phyloP scores from a whole-genome alignment of 2,888 invertebrate species.

The Aporophyla lueneburgensis region DNA sequence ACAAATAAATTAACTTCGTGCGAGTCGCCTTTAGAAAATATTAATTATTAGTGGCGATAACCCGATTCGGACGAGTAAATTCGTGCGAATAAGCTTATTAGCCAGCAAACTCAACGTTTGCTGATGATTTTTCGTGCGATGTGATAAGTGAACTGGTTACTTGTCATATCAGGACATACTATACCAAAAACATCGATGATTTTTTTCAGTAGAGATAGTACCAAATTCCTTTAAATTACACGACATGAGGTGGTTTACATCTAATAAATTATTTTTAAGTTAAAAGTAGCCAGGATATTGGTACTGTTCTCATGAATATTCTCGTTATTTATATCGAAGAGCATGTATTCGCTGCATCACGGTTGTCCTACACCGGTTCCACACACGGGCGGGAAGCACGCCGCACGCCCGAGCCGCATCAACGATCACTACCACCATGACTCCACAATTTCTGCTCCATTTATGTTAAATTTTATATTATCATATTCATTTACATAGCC shows the following conservation, averaged over 20 bases:
- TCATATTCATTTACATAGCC: conserved; percentile 89
- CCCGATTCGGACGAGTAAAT: no score
- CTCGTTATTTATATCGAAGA: conserved; percentile 47
- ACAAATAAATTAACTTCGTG: no score
- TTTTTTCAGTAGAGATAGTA: no score
- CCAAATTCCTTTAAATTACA: neutral
- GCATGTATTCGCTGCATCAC: conserved; percentile 82
- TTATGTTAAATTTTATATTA: conserved; percentile 87
- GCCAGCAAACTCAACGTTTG: no score
- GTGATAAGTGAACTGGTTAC: neutral
- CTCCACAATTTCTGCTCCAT: conserved; percentile 87
- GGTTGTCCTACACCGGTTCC: conserved; percentile 78
- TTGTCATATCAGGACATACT: neutral
- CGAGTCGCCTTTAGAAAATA: no score
- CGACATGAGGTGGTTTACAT: neutral
- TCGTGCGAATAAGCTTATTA: no score
- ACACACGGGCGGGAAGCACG: conserved; percentile 76
- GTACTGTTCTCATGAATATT: conserved; percentile 53
- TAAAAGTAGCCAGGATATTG: neutral
- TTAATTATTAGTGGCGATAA: no score
- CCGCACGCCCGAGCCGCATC: conserved; percentile 62
- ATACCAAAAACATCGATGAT: neutral
- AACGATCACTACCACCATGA: conserved; percentile 83
- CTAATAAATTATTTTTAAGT: neutral
- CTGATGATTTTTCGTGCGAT: neutral